Conservation (phyloP, 64 coral and sea anemone species). For the Stichodactyla helianthus region DNA sequence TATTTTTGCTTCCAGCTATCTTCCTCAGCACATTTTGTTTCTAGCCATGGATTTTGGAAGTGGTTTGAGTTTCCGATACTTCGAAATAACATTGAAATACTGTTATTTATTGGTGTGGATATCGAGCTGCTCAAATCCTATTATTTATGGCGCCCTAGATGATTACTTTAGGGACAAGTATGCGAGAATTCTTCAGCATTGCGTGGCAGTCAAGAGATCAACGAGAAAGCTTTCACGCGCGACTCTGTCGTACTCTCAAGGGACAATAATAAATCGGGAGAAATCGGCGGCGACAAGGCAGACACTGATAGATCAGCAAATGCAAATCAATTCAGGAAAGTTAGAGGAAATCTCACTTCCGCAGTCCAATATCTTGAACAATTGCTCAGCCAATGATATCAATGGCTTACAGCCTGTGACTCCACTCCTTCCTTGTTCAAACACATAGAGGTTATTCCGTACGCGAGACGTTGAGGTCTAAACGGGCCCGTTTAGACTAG, state of each 20-base stretch:
- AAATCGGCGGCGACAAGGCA: neutral
- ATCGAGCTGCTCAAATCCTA: constrained; percentile 46
- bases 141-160: constrained; percentile 64
- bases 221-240: neutral
- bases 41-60: constrained; percentile 53
- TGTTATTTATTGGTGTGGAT: constrained; percentile 50
- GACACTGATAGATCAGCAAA: neutral
- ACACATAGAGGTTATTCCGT: neutral
- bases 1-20: constrained; percentile 39
- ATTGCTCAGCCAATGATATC: neutral
- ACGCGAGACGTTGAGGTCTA: no score
- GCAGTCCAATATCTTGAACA: neutral
- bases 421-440: neutral
- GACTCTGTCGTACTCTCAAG: neutral
- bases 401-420: neutral
- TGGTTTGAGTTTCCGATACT: constrained; percentile 37
- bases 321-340: neutral
- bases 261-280: neutral
- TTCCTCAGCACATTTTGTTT: constrained; percentile 54
- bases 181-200: constrained; percentile 4
- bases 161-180: constrained; percentile 40
- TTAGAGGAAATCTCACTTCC: neutral
- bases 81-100: constrained; percentile 52
- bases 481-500: no score
- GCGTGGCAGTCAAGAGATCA: constrained; percentile 6